phyloP scores from a whole-genome alignment of 2,888 invertebrate genomes.

The Allacma fusca region DNA sequence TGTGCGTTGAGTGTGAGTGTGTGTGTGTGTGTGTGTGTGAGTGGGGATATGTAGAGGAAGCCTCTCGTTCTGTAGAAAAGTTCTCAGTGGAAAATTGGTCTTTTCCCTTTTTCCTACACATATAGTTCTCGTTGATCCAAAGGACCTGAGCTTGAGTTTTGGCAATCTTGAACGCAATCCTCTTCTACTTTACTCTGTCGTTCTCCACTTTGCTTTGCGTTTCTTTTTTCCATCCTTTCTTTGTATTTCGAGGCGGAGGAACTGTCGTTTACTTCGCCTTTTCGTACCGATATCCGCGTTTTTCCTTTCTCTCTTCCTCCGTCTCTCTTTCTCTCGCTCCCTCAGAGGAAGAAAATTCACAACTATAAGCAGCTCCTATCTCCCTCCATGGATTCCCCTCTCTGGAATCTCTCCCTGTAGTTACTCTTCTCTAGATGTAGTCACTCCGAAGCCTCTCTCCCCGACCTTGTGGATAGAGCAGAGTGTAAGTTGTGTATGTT shows the following conservation, averaged over 20 bases:
- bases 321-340: conserved; percentile 7
- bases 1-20: not conserved
- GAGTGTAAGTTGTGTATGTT: conserved; percentile 13
- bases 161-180: conserved; percentile 32
- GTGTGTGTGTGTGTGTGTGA: not conserved
- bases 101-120: conserved; percentile 20
- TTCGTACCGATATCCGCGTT: conserved; percentile 1
- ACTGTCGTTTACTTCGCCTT: conserved; percentile 16
- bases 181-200: conserved; percentile 26
- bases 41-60: conserved; percentile 18
- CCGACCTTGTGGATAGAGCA: not conserved
- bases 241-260: conserved; percentile 12
- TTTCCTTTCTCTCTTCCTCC: conserved; percentile 1
- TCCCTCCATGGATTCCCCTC: not conserved
- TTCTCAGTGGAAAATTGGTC: conserved; percentile 38
- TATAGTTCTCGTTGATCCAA: conserved; percentile 27
- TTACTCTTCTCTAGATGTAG: not conserved
- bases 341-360: not conserved
- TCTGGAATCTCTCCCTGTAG: not conserved
- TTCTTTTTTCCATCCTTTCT: conserved; percentile 1
- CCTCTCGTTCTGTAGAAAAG: conserved; percentile 24
- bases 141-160: conserved; percentile 36
- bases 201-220: conserved; percentile 19
- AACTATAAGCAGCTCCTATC: not conserved
- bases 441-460: not conserved